A percentile compares a stretch with the other conserved stretches of the same genome.
Conservation (phyloP, 2,113 vertebrate genomes). For the Ciconia boyciana region DNA sequence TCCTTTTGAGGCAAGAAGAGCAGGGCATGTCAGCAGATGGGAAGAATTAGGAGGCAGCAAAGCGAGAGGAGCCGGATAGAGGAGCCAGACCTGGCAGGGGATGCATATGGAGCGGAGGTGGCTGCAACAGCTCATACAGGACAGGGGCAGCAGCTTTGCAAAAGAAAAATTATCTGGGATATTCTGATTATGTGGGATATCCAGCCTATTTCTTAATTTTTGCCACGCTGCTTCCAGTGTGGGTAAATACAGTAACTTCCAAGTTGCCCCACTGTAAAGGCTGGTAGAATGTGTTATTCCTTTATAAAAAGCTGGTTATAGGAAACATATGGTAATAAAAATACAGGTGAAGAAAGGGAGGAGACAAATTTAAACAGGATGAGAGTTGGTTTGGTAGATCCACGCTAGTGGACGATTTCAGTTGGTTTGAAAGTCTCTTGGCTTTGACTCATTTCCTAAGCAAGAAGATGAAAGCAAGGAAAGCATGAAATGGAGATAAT, state of each 20-base stretch:
- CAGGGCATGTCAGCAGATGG: neutral
- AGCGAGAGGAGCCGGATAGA: neutral
- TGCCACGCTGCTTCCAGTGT: neutral
- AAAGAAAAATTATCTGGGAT: neutral
- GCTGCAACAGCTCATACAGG: neutral
- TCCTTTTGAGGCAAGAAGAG: neutral
- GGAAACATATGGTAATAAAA: neutral
- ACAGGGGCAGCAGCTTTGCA: neutral
- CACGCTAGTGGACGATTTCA: fast-evolving
- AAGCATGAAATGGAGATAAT: neutral
- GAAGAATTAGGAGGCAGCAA: neutral
- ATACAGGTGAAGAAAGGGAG: neutral
- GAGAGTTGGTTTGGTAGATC: neutral
- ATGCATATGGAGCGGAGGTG: neutral
- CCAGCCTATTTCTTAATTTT: neutral
- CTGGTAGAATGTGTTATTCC: neutral
- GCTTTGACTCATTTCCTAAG: neutral
- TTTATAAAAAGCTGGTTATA: neutral
- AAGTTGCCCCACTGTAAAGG: neutral
- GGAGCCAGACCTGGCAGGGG: neutral
- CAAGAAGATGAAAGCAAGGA: neutral
- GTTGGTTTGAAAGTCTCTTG: neutral
- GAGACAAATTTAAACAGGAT: neutral
- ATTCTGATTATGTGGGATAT: neutral
- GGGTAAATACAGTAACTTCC: too few relatives aligned